Evolutionary conservation across 2,797 vertebrate genomes (phyloP), one percentile per base, ranked within the genome.

Genomic region (Scarus forsteni): DNA sequence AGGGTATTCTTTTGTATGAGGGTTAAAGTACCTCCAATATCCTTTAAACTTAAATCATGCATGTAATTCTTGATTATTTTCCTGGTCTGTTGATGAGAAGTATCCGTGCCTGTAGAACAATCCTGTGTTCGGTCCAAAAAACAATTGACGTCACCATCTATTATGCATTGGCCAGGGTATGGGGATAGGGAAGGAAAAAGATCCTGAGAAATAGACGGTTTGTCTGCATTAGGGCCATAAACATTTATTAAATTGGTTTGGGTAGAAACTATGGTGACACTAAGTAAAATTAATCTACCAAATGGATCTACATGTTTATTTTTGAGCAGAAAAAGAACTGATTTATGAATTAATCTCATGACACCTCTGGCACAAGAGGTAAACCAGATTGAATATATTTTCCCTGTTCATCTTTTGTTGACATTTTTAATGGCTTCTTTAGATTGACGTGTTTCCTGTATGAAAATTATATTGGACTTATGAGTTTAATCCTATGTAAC

Each of bases 201-300:
- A 10, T 42, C 34, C 43, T 53, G 60, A 13, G 34, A 63, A 10
- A 63, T 50, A 3, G 48, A n/a, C 1, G 60, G 38, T 7, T 63
- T 49, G 10, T 61, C 59, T 6, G n/a, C 16, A 27, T 51, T 50
- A 51, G 45, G n/a, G 48, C 44, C 45, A 49, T 39, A 60, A 27
- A 27, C 4, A 27, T 27, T 27, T 14, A 60, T 19, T 13, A 60
- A 60, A 1, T 2, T 49, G 45, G 39, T 10, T 4, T 56, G 10
- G 7, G 38, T 40, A 8, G 54, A 56, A 3, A 18, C 8, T 39
- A 40, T 56, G 10, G 14, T 56, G 19, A 3, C 7, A 8, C 8
- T 46, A 16, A 46, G 45, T 46, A 46, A n/a, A n/a, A 46, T n/a
- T n/a, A n/a, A 46, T 8, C 45, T 46, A 15, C 45, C 45, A 8